Conservation (phyloP, 2,888 invertebrate genomes). For the Lampropteryx suffumata region DNA sequence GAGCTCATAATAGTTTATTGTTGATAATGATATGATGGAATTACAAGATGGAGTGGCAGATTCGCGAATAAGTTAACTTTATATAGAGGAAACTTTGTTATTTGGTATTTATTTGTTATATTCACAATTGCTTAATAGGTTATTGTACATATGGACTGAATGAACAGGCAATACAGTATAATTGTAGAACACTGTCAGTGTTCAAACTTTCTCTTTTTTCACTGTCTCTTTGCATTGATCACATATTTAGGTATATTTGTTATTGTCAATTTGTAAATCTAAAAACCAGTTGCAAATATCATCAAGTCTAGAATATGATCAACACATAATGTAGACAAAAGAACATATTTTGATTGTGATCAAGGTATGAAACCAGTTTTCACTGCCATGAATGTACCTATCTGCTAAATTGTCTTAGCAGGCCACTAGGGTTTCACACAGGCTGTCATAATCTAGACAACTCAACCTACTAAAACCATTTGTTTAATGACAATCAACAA, state of each 20-base stretch:
- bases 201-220: slow-evolving; percentile 45
- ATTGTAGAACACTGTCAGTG: slow-evolving; percentile 31
- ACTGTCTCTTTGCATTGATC: background rate
- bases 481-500: background rate
- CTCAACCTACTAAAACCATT: background rate
- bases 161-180: background rate
- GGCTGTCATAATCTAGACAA: slow-evolving; percentile 1
- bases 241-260: background rate
- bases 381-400: slow-evolving; percentile 10
- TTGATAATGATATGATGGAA: too few relatives aligned
- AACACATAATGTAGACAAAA: background rate
- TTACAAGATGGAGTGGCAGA: too few relatives aligned
- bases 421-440: background rate
- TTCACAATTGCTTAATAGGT: too few relatives aligned
- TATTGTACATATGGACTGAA: background rate
- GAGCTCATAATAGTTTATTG: too few relatives aligned
- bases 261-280: background rate
- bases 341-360: slow-evolving; percentile 12
- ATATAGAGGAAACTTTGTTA: too few relatives aligned
- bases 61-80: too few relatives aligned
- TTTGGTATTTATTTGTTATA: too few relatives aligned
- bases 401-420: slow-evolving; percentile 26
- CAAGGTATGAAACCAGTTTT: slow-evolving; percentile 19
- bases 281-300: background rate
- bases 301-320: background rate